Percentiles rank a stretch among this genome's conserved stretches.
phyloP scores from a whole-genome alignment of 1,140 invertebrate species.

The Calliopsis andreniformis region DNA sequence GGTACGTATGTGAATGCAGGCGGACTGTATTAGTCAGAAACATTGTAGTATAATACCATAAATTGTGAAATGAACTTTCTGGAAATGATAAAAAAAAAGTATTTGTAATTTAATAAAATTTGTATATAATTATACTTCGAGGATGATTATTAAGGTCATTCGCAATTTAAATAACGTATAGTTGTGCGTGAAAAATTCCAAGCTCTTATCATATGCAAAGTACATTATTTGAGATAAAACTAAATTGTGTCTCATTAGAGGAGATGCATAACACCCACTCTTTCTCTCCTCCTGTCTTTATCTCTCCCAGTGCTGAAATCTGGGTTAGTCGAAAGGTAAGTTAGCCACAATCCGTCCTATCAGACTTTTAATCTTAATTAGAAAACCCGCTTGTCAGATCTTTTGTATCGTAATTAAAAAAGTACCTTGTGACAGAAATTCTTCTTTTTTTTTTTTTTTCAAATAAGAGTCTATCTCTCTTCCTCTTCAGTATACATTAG shows the following conservation, averaged over 20 bases:
- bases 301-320: slow-evolving; percentile 15
- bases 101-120: background rate
- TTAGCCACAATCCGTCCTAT: slow-evolving; percentile 39
- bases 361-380: slow-evolving; percentile 41
- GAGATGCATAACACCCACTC: background rate
- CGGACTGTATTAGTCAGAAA: too few relatives aligned
- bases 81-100: background rate
- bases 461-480: background rate
- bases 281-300: background rate
- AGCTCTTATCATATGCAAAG: slow-evolving; percentile 32
- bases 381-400: slow-evolving; percentile 35
- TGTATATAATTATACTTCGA: background rate
- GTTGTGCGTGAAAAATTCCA: background rate
- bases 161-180: slow-evolving; percentile 27
- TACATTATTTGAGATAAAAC: slow-evolving; percentile 41
- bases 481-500: too few relatives aligned
- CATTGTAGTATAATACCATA: too few relatives aligned
- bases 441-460: background rate
- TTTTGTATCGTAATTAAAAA: slow-evolving; percentile 41
- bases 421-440: background rate
- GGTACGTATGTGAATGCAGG: too few relatives aligned
- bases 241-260: slow-evolving; percentile 27
- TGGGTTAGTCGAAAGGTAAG: slow-evolving; percentile 51
- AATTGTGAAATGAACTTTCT: too few relatives aligned
- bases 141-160: slow-evolving; percentile 17